These are phyloP conservation scores for Poecilia latipinna DNA, from an alignment of 2,113 vertebrate species.

Conservation along the genomic window DNA sequence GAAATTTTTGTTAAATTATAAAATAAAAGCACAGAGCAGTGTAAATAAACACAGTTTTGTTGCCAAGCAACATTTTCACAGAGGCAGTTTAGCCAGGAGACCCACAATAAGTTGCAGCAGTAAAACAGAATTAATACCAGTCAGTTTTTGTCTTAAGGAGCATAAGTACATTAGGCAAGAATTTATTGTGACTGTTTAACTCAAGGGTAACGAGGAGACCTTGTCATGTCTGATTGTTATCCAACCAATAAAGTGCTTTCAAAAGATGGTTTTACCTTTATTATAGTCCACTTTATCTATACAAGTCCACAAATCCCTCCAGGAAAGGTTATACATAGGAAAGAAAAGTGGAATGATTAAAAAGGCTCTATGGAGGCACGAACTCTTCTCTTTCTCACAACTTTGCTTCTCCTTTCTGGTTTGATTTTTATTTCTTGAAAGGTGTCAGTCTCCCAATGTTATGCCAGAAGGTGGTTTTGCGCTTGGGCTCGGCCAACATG, in stretches of 20 bases:
- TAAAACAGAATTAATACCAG: conserved; percentile 64
- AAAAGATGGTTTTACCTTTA: conserved; percentile 43
- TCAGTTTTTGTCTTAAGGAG: conserved; percentile 38
- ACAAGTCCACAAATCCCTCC: conserved; percentile 58
- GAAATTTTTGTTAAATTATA: conserved; percentile 62
- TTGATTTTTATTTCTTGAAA: conserved; percentile 85
- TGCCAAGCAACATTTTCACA: conserved; percentile 49
- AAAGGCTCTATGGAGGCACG: conserved; percentile 72
- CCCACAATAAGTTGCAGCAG: conserved; percentile 49
- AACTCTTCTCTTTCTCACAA: conserved; percentile 37
- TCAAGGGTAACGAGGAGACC: conserved; percentile 54
- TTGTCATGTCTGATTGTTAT: conserved; percentile 75
- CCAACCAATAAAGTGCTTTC: conserved; percentile 86
- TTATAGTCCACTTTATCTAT: conserved; percentile 64
- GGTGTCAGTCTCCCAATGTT: conserved; percentile 93
- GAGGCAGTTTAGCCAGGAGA: conserved; percentile 50
- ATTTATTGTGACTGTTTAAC: conserved; percentile 38
- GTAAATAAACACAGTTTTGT: conserved; percentile 39
- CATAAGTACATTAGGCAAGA: conserved; percentile 16
- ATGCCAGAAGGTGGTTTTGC: conserved; percentile 97
- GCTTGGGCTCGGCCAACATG: conserved; percentile 93
- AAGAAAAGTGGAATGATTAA: conserved; percentile 45
- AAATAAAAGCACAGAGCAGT: conserved; percentile 41
- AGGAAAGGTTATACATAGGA: conserved; percentile 41
- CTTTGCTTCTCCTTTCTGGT: background rate